Percentiles rank a stretch among this genome's conserved stretches.
phyloP scores from a whole-genome alignment of 2,797 vertebrate species.

The Spinibarbus caldwelli region DNA sequence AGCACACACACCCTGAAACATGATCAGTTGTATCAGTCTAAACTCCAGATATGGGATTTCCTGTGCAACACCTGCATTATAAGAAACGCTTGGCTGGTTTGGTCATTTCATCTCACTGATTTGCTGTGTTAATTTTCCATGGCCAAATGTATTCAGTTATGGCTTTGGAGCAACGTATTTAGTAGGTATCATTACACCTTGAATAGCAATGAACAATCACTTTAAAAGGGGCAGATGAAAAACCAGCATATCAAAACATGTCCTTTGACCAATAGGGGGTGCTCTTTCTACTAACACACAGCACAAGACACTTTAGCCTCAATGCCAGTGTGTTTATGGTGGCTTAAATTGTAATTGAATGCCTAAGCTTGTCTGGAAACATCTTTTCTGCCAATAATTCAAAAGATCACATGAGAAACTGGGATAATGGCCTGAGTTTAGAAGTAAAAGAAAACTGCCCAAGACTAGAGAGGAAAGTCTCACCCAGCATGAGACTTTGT shows the following conservation, averaged over 20 bases:
- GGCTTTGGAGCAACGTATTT: background rate
- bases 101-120: background rate
- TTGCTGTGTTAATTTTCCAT: background rate
- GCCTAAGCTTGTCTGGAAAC: background rate
- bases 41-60: background rate
- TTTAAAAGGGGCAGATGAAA: slow-evolving; percentile 13
- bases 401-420: background rate
- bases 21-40: background rate
- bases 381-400: background rate
- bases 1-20: background rate
- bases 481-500: slow-evolving; percentile 46
- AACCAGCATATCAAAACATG: background rate
- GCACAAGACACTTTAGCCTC: background rate
- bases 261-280: slow-evolving; percentile 70
- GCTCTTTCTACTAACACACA: slow-evolving; percentile 66
- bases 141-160: slow-evolving; percentile 10
- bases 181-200: background rate
- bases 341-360: no score
- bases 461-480: slow-evolving; percentile 35
- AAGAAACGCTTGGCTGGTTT: background rate
- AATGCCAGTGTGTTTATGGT: background rate
- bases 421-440: slow-evolving; percentile 18
- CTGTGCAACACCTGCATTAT: slow-evolving; percentile 12
- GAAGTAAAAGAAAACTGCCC: slow-evolving; percentile 26
- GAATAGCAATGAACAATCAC: background rate